A percentile compares a stretch with the other conserved stretches of the same genome.
Conservation (phyloP, 2,888 invertebrate genomes). For the Halictus quadricinctus region DNA sequence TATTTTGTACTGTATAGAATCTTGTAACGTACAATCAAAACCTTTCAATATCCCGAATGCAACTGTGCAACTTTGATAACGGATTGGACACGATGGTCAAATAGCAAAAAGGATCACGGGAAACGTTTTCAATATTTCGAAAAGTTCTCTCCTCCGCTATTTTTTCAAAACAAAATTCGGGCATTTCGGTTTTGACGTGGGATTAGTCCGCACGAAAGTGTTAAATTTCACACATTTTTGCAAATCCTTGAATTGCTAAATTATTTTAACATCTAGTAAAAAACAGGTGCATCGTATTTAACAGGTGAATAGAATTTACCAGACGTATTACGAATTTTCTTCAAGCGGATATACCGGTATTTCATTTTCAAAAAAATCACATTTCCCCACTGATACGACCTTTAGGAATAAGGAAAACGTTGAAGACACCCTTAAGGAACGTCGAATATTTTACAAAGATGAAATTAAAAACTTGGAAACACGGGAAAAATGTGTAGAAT, state of each 20-base stretch:
- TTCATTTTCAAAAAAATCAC: neutral
- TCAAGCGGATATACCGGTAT: neutral
- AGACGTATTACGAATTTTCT: neutral
- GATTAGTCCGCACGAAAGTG: neutral
- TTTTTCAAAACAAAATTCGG: neutral
- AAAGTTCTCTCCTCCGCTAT: slow-evolving; percentile 12
- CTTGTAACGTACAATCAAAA: slow-evolving; percentile 13
- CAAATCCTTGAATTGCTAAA: neutral
- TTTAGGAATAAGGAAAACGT: no score
- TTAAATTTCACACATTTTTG: neutral
- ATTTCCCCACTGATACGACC: no score
- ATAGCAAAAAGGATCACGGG: slow-evolving; percentile 25
- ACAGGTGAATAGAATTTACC: no score
- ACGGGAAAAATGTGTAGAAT: no score
- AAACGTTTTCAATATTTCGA: slow-evolving; percentile 25
- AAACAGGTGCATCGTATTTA: neutral
- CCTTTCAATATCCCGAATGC: slow-evolving; percentile 32
- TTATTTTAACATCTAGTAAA: neutral
- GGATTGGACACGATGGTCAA: slow-evolving; percentile 30
- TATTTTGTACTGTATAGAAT: neutral
- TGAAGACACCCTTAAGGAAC: no score
- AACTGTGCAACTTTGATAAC: slow-evolving; percentile 55
- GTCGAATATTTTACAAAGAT: neutral
- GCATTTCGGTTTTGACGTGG: neutral
- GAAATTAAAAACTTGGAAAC: neutral